Conservation (phyloP, 2,113 vertebrate species). For the Phyllostomus discolor region DNA sequence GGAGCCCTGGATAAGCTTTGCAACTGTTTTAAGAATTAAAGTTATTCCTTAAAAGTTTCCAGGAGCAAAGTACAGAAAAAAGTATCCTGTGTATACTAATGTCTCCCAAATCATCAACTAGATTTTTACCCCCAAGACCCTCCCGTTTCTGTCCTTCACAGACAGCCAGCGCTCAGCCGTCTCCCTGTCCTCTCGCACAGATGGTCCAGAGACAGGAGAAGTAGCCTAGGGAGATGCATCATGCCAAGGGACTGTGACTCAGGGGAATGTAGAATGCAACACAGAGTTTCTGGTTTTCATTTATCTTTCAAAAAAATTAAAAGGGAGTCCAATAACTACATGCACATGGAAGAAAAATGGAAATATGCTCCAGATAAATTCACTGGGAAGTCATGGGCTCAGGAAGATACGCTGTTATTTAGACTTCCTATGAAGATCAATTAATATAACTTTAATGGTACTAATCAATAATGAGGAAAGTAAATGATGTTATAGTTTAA, state of each 20-base stretch:
- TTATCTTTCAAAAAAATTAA: slow-evolving; percentile 42
- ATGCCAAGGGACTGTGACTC: background rate
- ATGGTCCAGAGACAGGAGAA: background rate
- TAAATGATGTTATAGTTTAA: slow-evolving; percentile 69
- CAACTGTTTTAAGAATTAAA: background rate
- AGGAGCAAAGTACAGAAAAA: background rate
- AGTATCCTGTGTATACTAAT: background rate
- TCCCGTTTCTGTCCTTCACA: background rate
- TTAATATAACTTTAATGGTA: slow-evolving; percentile 72
- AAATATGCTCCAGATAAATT: slow-evolving; percentile 60
- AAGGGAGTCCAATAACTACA: slow-evolving; percentile 60
- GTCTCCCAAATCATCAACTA: background rate
- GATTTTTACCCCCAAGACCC: background rate
- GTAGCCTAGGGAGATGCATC: background rate
- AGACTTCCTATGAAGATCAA: slow-evolving; percentile 64
- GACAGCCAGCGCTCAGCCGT: background rate
- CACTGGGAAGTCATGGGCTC: slow-evolving; percentile 23
- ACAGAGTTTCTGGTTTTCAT: slow-evolving; percentile 32
- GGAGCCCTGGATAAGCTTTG: background rate
- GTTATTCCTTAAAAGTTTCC: background rate
- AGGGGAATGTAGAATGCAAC: background rate
- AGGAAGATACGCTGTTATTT: slow-evolving; percentile 60
- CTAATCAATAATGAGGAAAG: slow-evolving; percentile 73
- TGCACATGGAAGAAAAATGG: slow-evolving; percentile 65
- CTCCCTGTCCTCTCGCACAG: background rate